These are phyloP conservation scores for Urophycis tenuis DNA, from an alignment of 2,797 vertebrate species.

Conservation along the genomic window DNA sequence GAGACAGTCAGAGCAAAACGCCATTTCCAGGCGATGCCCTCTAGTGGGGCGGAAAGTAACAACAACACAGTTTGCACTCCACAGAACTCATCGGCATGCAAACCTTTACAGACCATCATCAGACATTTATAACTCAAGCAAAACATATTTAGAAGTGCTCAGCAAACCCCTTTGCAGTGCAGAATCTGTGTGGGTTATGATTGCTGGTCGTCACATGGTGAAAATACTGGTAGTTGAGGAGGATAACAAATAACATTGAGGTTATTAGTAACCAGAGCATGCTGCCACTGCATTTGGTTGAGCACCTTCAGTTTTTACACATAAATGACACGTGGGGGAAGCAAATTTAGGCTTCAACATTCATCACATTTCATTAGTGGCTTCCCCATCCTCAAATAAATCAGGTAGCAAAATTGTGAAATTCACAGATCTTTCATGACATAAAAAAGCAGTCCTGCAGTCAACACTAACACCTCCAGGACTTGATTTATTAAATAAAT, in stretches of 20 bases:
- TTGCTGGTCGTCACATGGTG: not conserved
- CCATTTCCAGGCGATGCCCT: not conserved
- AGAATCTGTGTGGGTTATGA: not conserved
- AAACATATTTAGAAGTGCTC: not conserved
- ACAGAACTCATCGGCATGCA: not conserved
- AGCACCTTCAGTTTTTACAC: not conserved
- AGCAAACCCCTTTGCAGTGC: not conserved
- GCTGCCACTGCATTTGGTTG: not conserved
- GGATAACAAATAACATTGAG: not conserved
- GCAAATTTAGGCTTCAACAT: not conserved
- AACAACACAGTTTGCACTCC: not conserved
- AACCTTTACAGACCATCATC: not conserved
- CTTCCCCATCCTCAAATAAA: not conserved
- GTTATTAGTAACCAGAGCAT: not conserved
- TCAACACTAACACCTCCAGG: not conserved
- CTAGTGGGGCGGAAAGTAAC: not conserved
- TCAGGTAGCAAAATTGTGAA: not conserved
- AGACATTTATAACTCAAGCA: not conserved
- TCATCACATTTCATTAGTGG: not conserved
- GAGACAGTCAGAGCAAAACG: not conserved
- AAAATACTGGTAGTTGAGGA: not conserved
- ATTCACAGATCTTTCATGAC: not conserved
- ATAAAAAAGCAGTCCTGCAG: not conserved
- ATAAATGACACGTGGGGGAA: not conserved
- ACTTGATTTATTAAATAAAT: not conserved